Base-by-base conservation (phyloP, 2,113 vertebrate species). In the Petroica traversi region DNA sequence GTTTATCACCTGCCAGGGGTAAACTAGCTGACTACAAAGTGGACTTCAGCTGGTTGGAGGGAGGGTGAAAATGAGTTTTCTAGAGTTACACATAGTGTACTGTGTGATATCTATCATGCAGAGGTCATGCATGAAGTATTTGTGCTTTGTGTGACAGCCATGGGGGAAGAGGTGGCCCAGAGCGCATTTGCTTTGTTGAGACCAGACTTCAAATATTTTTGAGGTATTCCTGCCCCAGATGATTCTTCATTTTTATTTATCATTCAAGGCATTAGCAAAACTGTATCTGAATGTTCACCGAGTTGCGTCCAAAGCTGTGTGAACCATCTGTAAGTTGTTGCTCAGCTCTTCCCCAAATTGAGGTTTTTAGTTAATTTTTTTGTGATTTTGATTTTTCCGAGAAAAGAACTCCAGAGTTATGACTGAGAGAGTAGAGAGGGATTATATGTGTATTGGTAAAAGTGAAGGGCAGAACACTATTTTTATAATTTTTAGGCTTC, bases 151-250 rank as follows among this genome's bases (percentile, higher is more conserved):
- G 20, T 68, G 61, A 61, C 40, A 68, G 43, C 23, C 19, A 0
- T 2, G 9, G 61, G 29, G 33, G 24, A 88, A 29, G 34, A 49
- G 33, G 49, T 83, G 63, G 22, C 14, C 25, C 33, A 67, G 75
- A 58, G n/a, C 1, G 1, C 4, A 3, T 43, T 23, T 0, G 2
- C 43, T 91, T 43, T 40, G 15, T 40, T 64, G 64, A 54, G 54
- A 54, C 33, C 38, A 62, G 62, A 25, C 33, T 43, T 45, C 2
- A 10, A 36, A 31, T 85, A 22, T 43, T 74, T 67, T 68, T 12
- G 13, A 64, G 19, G 15, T 85, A 5, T 72, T 67, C 41, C 15
- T 59, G 31, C 6, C 25, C 25, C 7, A 17, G 11, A 23, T 40
- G 29, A 77, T 26, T 76, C 54, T 64, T 71, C 0, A 0, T 52